phyloP scores from a whole-genome alignment of 2,797 vertebrate species.

The Microcaecilia unicolor region DNA sequence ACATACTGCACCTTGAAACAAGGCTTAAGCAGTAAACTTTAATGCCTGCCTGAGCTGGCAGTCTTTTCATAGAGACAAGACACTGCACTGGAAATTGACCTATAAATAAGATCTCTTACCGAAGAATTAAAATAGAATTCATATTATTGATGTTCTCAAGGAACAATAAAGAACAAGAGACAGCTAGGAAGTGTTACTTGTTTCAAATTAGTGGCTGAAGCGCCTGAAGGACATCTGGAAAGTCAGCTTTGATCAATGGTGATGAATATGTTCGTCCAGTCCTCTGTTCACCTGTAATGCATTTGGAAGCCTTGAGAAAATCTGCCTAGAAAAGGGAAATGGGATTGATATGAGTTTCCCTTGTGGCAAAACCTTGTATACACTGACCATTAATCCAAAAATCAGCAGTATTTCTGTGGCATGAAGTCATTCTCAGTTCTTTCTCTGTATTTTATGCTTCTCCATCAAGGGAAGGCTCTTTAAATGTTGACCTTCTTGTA shows the following conservation, averaged over 20 bases:
- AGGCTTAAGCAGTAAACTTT: conserved; percentile 62
- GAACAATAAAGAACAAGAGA: conserved; percentile 41
- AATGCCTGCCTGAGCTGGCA: conserved; percentile 52
- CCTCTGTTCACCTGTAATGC: conserved; percentile 19
- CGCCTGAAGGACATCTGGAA: conserved; percentile 51
- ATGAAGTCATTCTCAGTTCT: not conserved
- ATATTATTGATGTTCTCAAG: conserved; percentile 55
- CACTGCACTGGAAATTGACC: conserved; percentile 52
- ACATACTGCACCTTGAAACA: conserved; percentile 55
- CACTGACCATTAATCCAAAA: conserved; percentile 2
- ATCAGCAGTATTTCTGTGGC: not conserved
- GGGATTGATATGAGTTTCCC: conserved; percentile 7
- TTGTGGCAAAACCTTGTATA: not conserved
- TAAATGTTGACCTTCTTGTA: too few relatives aligned
- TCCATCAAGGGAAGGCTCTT: not conserved
- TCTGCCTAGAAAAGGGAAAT: conserved; percentile 20
- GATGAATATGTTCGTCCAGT: conserved; percentile 26
- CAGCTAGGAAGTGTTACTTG: conserved; percentile 37
- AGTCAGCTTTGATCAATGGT: conserved; percentile 44
- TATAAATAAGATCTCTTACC: conserved; percentile 62
- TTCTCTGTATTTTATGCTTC: rapidly evolving
- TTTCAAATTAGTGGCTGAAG: conserved; percentile 43
- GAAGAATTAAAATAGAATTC: conserved; percentile 67
- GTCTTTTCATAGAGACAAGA: conserved; percentile 63
- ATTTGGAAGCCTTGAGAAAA: conserved; percentile 44